phyloP scores from a whole-genome alignment of 2,113 vertebrate species.

The Bubo scandiacus region DNA sequence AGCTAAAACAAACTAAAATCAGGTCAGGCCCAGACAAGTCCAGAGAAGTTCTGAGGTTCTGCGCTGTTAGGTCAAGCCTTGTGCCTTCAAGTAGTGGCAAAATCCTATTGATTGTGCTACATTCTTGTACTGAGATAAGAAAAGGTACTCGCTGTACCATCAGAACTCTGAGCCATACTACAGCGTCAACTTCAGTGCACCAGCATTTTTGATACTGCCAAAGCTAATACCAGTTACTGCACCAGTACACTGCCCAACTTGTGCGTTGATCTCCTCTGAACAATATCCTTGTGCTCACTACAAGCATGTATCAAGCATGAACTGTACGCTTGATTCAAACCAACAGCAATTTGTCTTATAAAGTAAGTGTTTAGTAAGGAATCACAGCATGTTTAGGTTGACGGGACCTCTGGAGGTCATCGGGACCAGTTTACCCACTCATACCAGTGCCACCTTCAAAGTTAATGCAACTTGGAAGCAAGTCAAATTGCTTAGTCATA shows the following conservation, averaged over 20 bases:
- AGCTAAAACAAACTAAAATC: neutral
- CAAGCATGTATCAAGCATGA: neutral
- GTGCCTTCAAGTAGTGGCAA: neutral
- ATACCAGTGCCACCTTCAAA: neutral
- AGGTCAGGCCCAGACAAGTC: neutral
- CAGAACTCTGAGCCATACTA: neutral
- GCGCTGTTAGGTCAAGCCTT: fast-evolving
- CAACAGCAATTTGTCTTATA: neutral
- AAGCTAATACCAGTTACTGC: neutral
- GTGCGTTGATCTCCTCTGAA: fast-evolving
- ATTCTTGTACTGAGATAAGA: neutral
- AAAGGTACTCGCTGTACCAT: neutral
- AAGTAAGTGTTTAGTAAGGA: neutral
- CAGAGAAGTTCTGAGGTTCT: neutral
- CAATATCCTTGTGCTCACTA: neutral
- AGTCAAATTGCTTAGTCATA: neutral
- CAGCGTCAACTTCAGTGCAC: neutral
- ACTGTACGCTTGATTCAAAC: neutral
- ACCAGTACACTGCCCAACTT: neutral
- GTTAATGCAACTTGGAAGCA: neutral
- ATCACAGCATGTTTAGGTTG: neutral
- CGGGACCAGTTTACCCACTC: neutral
- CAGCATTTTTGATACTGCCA: neutral
- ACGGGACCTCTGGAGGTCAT: neutral
- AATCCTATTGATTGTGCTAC: neutral